Evolutionary conservation across 2,113 vertebrate genomes (phyloP), one percentile per base, ranked within the genome.

Genomic region (Salvelinus alpinus): DNA sequence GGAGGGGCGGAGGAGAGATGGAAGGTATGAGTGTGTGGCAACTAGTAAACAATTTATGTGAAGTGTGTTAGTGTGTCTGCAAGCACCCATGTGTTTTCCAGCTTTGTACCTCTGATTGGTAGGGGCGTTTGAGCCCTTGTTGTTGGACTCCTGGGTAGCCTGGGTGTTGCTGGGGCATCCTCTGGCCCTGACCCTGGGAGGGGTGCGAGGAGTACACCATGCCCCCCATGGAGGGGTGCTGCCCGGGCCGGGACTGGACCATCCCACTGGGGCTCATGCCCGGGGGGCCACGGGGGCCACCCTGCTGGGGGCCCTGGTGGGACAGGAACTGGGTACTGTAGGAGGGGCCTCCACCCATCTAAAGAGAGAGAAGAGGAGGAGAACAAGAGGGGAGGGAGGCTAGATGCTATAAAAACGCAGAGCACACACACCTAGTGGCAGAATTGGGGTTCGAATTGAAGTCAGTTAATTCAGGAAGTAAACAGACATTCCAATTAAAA

Each of bases 271-370:
- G 89, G 34, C 92, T 91, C 87, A 96, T 89, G 9, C 94, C 91
- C 0, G 88, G 86, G 2, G 95, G 94, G 12, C 95, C 96, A 0
- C 96, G 94, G 29, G 51, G 51, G 13, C 51, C 51, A 54, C 51
- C 51, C 51, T 54, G 51, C 51, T 54, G 51, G 14, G 97, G 94
- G 1, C 94, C 95, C 0, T 94, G 84, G 12, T 97, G 97, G 48
- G 95, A 95, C 81, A 98, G 83, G 91, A 97, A 98, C 87, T 98
- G 97, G 86, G 91, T 95, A 89, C 90, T 92, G 82, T 96, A 98
- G 31, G 96, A 95, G 51, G 95, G 60, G 7, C 60, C 94, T 0
- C 95, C 87, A 11, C 95, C 94, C 92, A 99, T 95, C 97, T 99
- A 82, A 27, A 65, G 72, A 64, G 25, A 68, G 14, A 20, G 18